Conservation (phyloP, 1,140 invertebrate genomes). For the Heterodera schachtii region DNA sequence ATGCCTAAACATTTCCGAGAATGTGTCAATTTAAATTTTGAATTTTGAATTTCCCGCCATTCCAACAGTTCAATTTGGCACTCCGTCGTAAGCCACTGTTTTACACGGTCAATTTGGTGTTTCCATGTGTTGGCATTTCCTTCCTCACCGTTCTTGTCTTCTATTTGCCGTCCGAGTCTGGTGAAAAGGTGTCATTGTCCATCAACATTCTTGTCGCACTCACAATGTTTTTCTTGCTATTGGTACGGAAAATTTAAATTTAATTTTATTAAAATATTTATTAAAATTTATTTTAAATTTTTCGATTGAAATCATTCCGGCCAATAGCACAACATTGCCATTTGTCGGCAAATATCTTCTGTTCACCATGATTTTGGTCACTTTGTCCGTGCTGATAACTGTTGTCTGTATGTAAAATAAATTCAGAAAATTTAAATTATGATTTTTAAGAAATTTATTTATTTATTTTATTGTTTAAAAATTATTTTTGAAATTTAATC, state of each 20-base stretch:
- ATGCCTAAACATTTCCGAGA: no score
- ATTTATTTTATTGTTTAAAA: no score
- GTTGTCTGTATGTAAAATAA: conserved; percentile 73
- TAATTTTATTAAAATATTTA: no score
- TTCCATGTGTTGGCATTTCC: conserved; percentile 90
- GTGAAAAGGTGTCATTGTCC: conserved; percentile 95
- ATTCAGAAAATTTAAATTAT: no score
- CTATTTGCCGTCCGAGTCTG: conserved; percentile 95
- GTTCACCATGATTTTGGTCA: conserved; percentile 99
- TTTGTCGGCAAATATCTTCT: conserved; percentile 92
- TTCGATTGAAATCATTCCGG: conserved; percentile 93
- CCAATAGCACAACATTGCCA: conserved; percentile 93
- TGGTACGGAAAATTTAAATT: conserved; percentile 69
- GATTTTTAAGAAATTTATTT: no score
- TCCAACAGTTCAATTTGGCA: conserved; percentile 58
- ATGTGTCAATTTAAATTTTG: no score
- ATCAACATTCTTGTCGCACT: conserved; percentile 99
- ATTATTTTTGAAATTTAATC: no score
- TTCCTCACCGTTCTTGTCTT: conserved; percentile 96
- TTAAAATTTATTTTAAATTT: no score
- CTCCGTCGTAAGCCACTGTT: conserved; percentile 89
- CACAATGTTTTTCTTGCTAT: conserved; percentile 97
- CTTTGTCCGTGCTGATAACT: conserved; percentile 94
- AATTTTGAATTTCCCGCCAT: no score
- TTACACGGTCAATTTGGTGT: conserved; percentile 83